phyloP scores from a whole-genome alignment of 2,888 invertebrate species.

The Podabrus alpinus region DNA sequence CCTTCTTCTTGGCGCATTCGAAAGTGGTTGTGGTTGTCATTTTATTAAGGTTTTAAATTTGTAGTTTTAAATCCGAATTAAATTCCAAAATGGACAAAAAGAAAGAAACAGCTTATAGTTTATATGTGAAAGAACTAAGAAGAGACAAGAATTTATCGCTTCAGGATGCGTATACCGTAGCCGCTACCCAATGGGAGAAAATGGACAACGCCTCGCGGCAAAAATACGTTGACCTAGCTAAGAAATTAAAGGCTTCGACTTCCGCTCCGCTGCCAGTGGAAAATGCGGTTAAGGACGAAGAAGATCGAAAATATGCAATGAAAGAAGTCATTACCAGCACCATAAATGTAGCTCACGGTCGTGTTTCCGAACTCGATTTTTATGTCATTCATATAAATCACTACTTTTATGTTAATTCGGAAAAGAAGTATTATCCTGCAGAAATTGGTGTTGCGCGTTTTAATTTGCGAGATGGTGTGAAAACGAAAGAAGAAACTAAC shows the following conservation, averaged over 20 bases:
- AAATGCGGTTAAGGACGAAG: background rate
- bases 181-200: background rate
- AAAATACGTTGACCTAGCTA: background rate
- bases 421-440: background rate
- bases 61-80: no score
- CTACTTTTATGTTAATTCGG: background rate
- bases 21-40: no score
- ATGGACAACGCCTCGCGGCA: accelerated
- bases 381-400: background rate
- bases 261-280: background rate
- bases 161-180: no score
- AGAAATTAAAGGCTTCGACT: background rate
- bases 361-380: background rate
- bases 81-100: background rate
- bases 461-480: background rate
- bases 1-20: no score
- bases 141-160: no score
- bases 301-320: background rate
- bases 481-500: background rate
- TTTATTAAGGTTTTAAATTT: no score
- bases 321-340: background rate
- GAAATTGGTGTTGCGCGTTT: background rate
- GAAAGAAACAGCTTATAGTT: background rate
- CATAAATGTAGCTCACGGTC: background rate
- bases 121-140: background rate